Evolutionary conservation across 2,113 vertebrate species (phyloP).

Genomic region (Gobiocypris rarus): DNA sequence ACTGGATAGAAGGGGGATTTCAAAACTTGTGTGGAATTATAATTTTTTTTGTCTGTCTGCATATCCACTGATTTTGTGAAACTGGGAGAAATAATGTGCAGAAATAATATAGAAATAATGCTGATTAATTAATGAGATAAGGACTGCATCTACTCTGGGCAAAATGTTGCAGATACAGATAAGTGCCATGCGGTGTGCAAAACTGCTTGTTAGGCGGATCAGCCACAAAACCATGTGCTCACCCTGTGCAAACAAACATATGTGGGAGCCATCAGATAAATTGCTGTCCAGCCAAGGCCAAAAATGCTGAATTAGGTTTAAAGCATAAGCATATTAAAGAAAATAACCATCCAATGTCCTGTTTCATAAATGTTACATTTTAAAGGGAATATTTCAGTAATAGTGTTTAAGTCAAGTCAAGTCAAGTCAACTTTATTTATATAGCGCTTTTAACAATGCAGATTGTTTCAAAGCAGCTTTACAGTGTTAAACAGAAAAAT

Average conservation of each 20-base stretch:
- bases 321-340: background rate
- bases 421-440: too few species aligned
- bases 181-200: background rate
- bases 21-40: too few species aligned
- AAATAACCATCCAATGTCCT: too few species aligned
- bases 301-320: background rate
- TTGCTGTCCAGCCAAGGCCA: background rate
- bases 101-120: background rate
- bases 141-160: background rate
- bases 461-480: too few species aligned
- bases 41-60: background rate
- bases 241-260: background rate
- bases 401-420: too few species aligned
- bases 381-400: too few species aligned
- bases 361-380: too few species aligned
- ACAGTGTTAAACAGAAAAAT: too few species aligned
- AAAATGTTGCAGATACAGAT: background rate
- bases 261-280: slow-evolving; percentile 12
- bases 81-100: background rate
- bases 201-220: background rate
- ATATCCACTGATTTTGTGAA: background rate
- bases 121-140: background rate
- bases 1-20: too few species aligned
- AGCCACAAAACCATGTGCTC: background rate
- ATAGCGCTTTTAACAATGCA: too few species aligned